phyloP scores from a whole-genome alignment of 2,888 invertebrate species.

The Caenorhabditis angaria region DNA sequence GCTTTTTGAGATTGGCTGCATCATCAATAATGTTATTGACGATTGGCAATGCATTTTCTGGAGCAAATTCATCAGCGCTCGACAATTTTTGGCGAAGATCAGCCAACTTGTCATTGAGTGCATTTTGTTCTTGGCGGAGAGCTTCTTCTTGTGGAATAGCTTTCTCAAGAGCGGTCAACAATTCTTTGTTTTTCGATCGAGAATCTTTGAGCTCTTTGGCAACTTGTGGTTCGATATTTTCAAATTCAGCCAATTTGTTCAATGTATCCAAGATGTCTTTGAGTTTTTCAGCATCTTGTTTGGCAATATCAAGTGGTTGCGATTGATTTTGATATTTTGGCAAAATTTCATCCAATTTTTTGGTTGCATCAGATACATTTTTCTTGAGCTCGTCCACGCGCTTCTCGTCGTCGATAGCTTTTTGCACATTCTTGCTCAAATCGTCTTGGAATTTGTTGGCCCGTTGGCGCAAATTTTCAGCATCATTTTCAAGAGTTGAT shows the following conservation, averaged over 20 bases:
- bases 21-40: conserved; percentile 26
- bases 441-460: conserved; percentile 12
- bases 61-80: conserved; percentile 1
- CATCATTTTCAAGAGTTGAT: neutral
- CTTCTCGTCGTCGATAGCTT: conserved; percentile 27
- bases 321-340: conserved; percentile 11
- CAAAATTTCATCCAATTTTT: conserved; percentile 19
- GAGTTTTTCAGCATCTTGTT: conserved; percentile 12
- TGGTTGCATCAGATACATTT: conserved; percentile 11
- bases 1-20: conserved; percentile 14
- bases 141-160: conserved; percentile 16
- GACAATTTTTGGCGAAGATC: neutral
- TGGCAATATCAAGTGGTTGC: conserved; percentile 21
- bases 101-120: neutral
- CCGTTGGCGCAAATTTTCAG: conserved; percentile 7
- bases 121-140: conserved; percentile 9
- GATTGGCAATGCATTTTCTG: conserved; percentile 13
- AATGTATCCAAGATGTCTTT: conserved; percentile 12
- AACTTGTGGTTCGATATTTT: conserved; percentile 15
- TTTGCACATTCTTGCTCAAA: conserved; percentile 13
- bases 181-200: conserved; percentile 22
- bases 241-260: neutral
- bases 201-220: conserved; percentile 23
- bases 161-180: conserved; percentile 10
- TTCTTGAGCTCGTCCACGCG: conserved; percentile 9